Conservation (phyloP, 2,797 vertebrate genomes). For the Danio aesculapii region DNA sequence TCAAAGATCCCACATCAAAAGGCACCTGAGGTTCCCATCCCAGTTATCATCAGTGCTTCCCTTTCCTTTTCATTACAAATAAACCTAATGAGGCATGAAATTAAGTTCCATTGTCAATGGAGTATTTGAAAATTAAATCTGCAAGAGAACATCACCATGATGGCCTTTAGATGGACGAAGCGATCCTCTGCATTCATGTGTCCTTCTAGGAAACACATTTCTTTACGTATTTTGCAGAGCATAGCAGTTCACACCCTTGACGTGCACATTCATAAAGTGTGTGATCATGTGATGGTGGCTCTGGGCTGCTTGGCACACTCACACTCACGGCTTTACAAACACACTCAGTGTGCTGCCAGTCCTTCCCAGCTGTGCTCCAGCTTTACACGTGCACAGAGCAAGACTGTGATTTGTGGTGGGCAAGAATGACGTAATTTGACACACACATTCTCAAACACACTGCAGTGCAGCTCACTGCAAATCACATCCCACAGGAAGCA, state of each 20-base stretch:
- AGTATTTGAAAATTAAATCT: conserved; percentile 59
- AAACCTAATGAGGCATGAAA: conserved; percentile 66
- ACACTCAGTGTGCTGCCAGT: conserved; percentile 15
- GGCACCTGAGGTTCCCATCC: conserved; percentile 43
- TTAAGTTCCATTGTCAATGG: conserved; percentile 59
- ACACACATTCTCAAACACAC: conserved; percentile 4
- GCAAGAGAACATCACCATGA: conserved; percentile 43
- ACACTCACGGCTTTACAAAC: conserved; percentile 31
- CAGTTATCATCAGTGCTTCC: conserved; percentile 47
- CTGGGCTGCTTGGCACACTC: conserved; percentile 17
- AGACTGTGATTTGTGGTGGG: background rate
- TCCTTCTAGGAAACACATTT: conserved; percentile 12
- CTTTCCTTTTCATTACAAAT: conserved; percentile 52
- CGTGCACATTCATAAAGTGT: conserved; percentile 13
- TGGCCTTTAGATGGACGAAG: conserved; percentile 38
- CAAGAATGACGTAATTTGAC: conserved; percentile 26
- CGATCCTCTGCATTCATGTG: background rate
- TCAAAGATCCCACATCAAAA: conserved; percentile 17
- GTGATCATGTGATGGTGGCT: conserved; percentile 1
- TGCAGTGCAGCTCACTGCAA: conserved; percentile 22
- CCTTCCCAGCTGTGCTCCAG: conserved; percentile 28
- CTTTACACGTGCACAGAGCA: conserved; percentile 3
- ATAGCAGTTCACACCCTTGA: conserved; percentile 17
- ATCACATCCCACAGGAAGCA: background rate
- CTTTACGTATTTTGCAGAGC: conserved; percentile 33